Evolutionary conservation across 2,888 invertebrate genomes (phyloP), one percentile per base, ranked within the genome.

Genomic region (Chloromyia formosa): DNA sequence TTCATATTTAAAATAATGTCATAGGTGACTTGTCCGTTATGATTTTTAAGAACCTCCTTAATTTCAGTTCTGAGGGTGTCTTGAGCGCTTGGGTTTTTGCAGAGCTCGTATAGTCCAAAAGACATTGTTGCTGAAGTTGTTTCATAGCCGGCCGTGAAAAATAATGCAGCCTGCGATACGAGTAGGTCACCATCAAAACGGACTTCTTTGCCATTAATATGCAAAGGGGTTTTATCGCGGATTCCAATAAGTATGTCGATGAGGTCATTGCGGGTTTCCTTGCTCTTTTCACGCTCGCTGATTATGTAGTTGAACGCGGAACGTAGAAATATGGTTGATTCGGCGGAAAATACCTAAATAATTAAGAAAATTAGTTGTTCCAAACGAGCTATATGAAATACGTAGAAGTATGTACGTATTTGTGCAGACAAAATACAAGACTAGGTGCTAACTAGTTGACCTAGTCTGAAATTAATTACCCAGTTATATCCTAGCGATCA

Each of bases 231-330:
- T 61, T 82, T 81, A 66, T 83, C 81, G 40, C 83, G 86, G 4
- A 88, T 75, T 1, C 84, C 82, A 45, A 88, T 80, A 12, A 89
- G 78, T 3, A 87, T 78, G 78, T 88, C 88, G 56, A 89, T 84
- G 0, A 89, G 82, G 79, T 89, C 88, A 69, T 86, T 84, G 10
- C 87, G 82, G 9, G 81, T 81, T 0, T 78, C 69, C 2, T 84
- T 86, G 3, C 82, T 82, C 12, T 82, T 79, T 72, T 85, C 83
- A 1, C 89, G 82, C 12, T 85, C 82, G 0, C 80, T 69, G 60
- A 88, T 85, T 0, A 86, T 85, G 1, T 84, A 81, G 75, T 81
- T 82, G 1, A 88, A 85, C 0, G 82, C 81, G 0, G 75, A 76
- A 0, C 85, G 80, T 5, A 89, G 72, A 75, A 87, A 88, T 9